Conservation (phyloP, 2,888 invertebrate species). For the Anthophora plumipes region DNA sequence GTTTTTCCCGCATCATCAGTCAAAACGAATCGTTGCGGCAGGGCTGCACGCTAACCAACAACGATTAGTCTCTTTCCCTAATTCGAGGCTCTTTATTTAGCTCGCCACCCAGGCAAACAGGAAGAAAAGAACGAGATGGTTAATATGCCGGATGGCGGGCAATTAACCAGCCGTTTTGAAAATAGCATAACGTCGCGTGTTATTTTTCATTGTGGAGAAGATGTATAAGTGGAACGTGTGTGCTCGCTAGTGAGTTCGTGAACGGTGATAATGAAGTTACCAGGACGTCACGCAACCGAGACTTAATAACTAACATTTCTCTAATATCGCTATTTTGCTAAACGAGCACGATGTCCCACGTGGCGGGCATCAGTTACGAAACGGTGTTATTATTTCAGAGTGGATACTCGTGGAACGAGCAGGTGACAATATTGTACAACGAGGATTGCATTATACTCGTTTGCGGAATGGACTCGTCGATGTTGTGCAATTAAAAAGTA, state of each 20-base stretch:
- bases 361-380: slow-evolving; percentile 41
- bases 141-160: slow-evolving; percentile 40
- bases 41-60: slow-evolving; percentile 28
- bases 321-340: slow-evolving; percentile 52
- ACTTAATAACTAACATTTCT: slow-evolving; percentile 65
- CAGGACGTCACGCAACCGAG: slow-evolving; percentile 50
- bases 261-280: slow-evolving; percentile 64
- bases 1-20: slow-evolving; percentile 67
- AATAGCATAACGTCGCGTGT: slow-evolving; percentile 41
- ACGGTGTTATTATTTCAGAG: slow-evolving; percentile 49
- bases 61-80: slow-evolving; percentile 70
- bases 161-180: slow-evolving; percentile 59
- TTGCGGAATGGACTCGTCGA: not conserved
- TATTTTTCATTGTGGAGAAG: slow-evolving; percentile 58
- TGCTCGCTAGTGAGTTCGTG: slow-evolving; percentile 1
- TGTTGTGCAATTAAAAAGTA: not conserved
- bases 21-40: slow-evolving; percentile 49
- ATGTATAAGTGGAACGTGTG: not conserved
- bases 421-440: slow-evolving; percentile 35
- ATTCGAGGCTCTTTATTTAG: slow-evolving; percentile 66
- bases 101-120: slow-evolving; percentile 48
- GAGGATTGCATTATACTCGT: not conserved
- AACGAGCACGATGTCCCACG: slow-evolving; percentile 49
- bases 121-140: slow-evolving; percentile 29
- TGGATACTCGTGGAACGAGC: not conserved